Evolutionary conservation across 2,113 vertebrate species (phyloP), one percentile per base, ranked within the genome.

Genomic region (Nicator chloris): DNA sequence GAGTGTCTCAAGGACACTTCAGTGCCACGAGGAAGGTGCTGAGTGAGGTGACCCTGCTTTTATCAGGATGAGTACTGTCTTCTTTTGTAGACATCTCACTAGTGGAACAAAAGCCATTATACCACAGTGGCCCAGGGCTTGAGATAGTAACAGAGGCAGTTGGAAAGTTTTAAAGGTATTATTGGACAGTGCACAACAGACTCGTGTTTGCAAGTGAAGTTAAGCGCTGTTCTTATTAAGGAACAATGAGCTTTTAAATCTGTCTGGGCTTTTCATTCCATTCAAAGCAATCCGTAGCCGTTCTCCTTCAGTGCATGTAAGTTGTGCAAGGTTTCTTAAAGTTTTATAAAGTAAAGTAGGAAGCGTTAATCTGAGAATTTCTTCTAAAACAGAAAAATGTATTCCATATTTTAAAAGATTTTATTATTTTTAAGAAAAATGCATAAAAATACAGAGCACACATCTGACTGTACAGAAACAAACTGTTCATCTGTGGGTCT

Each of bases 401-500:
- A 26, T 80, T 90, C 57, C 3, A 8, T 40, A 7, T 50, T 37
- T 51, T 76, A 56, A 60, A 88, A 64, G 13, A 1, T 42, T 94
- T 77, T 86, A 33, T 83, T 93, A 3, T n/a, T 83, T 71, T 54
- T 17, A 71, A 73, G 56, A 66, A 79, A 75, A 79, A 60, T 7
- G 4, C 42, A 12, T 70, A 51, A 83, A 82, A 59, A 42, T 69
- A 20, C 49, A 49, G 31, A 93, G 26, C 8, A 26, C 28, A 10
- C 9, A 57, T 6, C 18, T 81, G 71, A 40, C 24, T 72, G 8
- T 45, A 28, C 5, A 88, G 33, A 50, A 84, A 47, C 13, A 69
- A 73, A 16, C 23, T 59, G 9, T 37, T 65, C 1, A 37, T n/a
- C 15, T 19, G 0, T 2, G 15, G 19, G 7, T 53, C 19, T 85